These are phyloP conservation scores for Tachina grossa DNA, from an alignment of 2,888 invertebrate genomes.

Conservation along the genomic window DNA sequence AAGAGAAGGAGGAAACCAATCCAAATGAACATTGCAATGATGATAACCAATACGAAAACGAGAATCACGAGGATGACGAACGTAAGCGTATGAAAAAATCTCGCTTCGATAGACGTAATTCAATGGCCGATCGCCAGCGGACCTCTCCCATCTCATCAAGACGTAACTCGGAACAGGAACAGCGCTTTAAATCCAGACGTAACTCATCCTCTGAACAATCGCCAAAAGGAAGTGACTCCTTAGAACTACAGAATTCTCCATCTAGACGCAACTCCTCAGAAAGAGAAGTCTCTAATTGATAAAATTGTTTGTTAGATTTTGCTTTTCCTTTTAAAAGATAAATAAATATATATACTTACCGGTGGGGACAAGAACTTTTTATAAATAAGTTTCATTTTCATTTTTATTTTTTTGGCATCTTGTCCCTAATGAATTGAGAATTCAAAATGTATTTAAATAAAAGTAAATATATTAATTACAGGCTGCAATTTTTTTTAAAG, in stretches of 20 bases:
- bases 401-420: not conserved
- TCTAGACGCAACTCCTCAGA: constrained; percentile 57
- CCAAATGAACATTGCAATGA: constrained; percentile 24
- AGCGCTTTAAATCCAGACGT: constrained; percentile 35
- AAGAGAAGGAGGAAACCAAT: constrained; percentile 16
- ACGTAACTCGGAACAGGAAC: constrained; percentile 30
- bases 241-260: constrained; percentile 35
- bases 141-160: constrained; percentile 17
- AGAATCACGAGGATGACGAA: constrained; percentile 21
- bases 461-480: not conserved
- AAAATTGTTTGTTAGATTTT: not conserved
- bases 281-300: constrained; percentile 56
- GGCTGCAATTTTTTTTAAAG: not conserved
- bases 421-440: constrained; percentile 12
- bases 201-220: constrained; percentile 54
- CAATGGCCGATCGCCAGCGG: constrained; percentile 24
- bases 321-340: constrained; percentile 5
- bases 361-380: not conserved
- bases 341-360: not conserved
- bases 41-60: constrained; percentile 36
- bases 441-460: constrained; percentile 41
- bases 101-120: constrained; percentile 74
- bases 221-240: constrained; percentile 4
- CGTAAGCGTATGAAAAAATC: constrained; percentile 37
- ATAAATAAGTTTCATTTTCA: not conserved